Percentiles rank a stretch among this genome's conserved stretches.
Conservation (phyloP, 2,888 invertebrate species). For the Nomada goodeniana region DNA sequence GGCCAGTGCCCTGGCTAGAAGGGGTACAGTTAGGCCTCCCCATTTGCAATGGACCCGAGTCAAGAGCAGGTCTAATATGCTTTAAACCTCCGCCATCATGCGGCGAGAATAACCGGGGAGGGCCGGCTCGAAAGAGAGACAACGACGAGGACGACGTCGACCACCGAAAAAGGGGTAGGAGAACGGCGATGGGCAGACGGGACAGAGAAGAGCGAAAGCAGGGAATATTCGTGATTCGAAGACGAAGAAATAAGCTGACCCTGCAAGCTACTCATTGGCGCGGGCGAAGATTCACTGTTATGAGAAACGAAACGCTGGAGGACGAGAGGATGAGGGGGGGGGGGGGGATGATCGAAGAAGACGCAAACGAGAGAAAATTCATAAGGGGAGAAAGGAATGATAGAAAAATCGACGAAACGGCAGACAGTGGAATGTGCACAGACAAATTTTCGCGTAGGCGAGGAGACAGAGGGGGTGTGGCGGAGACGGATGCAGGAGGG, state of each 20-base stretch:
- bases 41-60: slow-evolving; percentile 72
- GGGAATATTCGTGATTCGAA: slow-evolving; percentile 74
- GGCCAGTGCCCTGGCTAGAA: slow-evolving; percentile 53
- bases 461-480: slow-evolving; percentile 4
- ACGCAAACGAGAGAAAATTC: background rate
- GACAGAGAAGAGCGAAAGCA: slow-evolving; percentile 50
- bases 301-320: background rate
- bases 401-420: background rate
- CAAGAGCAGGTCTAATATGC: slow-evolving; percentile 77
- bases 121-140: slow-evolving; percentile 24
- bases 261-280: slow-evolving; percentile 73
- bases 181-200: background rate
- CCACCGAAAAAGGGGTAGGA: background rate
- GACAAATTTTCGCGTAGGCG: background rate
- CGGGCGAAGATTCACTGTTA: slow-evolving; percentile 39
- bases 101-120: slow-evolving; percentile 39
- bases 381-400: background rate
- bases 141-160: slow-evolving; percentile 23
- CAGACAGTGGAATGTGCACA: background rate
- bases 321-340: no score
- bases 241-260: slow-evolving; percentile 77
- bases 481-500: background rate
- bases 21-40: slow-evolving; percentile 59
- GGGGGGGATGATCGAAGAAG: slow-evolving; percentile 1
- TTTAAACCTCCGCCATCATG: slow-evolving; percentile 70